A percentile compares a stretch with the other conserved stretches of the same genome.
phyloP scores from a whole-genome alignment of 2,888 invertebrate genomes.

The Junonia oenone region DNA sequence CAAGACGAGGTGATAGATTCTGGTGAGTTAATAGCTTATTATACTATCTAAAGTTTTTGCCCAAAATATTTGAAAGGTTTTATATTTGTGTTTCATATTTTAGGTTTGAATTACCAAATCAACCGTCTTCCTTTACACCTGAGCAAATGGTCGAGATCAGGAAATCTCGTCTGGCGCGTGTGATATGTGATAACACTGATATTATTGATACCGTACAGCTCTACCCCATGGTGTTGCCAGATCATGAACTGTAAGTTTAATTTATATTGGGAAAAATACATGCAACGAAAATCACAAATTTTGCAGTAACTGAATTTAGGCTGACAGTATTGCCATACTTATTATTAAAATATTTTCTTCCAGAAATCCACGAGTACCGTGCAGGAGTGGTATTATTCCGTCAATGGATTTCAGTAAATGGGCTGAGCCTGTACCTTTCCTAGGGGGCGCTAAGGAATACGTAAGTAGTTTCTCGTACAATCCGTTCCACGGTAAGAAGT shows the following conservation, averaged over 20 bases:
- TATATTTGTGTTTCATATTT: slow-evolving; percentile 18
- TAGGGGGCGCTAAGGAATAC: slow-evolving; percentile 75
- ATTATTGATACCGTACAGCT: slow-evolving; percentile 94
- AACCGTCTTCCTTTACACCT: slow-evolving; percentile 93
- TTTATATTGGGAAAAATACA: too few species aligned
- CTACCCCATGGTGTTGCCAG: slow-evolving; percentile 94
- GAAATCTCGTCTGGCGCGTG: slow-evolving; percentile 87
- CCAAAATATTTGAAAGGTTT: neutral
- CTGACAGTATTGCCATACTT: too few species aligned
- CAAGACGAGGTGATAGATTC: slow-evolving; percentile 93
- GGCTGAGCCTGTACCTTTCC: slow-evolving; percentile 84
- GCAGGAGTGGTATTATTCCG: slow-evolving; percentile 92
- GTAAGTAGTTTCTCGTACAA: slow-evolving; percentile 83
- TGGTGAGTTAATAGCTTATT: slow-evolving; percentile 81
- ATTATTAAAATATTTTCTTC: neutral
- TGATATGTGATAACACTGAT: slow-evolving; percentile 96
- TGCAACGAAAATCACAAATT: too few species aligned
- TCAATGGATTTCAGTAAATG: slow-evolving; percentile 93
- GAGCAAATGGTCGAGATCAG: slow-evolving; percentile 91
- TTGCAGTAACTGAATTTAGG: too few species aligned
- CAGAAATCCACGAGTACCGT: slow-evolving; percentile 95
- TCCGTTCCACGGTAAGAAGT: slow-evolving; percentile 69
- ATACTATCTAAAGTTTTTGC: neutral
- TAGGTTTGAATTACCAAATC: slow-evolving; percentile 92
- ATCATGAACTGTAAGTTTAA: slow-evolving; percentile 92